Conservation (phyloP, 1,140 invertebrate genomes). For the Triops cancriformis region DNA sequence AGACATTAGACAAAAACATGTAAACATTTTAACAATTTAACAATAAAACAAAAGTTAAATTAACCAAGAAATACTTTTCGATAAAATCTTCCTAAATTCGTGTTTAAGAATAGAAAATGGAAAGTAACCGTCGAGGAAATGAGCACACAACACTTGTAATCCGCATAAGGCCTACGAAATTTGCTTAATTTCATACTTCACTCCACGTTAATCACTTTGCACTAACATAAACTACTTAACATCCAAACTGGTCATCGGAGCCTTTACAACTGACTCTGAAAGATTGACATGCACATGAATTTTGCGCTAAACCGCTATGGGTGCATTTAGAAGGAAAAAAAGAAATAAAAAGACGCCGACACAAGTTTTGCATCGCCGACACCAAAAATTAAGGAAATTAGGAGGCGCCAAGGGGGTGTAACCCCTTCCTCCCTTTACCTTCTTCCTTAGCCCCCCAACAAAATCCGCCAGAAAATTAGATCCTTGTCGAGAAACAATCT, state of each 20-base stretch:
- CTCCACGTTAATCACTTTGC: not conserved
- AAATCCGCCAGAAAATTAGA: not conserved
- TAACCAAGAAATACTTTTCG: too few species aligned
- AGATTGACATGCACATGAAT: not conserved
- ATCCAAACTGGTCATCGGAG: not conserved
- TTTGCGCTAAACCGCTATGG: not conserved
- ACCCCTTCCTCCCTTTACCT: not conserved
- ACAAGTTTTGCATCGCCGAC: not conserved
- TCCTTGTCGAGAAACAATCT: not conserved
- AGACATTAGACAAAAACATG: too few species aligned
- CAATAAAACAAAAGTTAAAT: too few species aligned
- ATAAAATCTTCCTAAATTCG: too few species aligned
- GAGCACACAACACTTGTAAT: too few species aligned
- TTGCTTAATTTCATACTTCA: not conserved
- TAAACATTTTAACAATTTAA: too few species aligned
- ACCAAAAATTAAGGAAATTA: slow-evolving; percentile 11
- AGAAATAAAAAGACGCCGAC: not conserved
- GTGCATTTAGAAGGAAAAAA: not conserved
- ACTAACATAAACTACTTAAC: not conserved
- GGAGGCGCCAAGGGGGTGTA: slow-evolving; percentile 3
- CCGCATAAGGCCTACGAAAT: too few species aligned
- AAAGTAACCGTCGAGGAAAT: too few species aligned
- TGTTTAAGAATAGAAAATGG: too few species aligned
- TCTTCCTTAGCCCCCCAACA: not conserved
- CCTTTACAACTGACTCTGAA: not conserved